Base-by-base conservation (phyloP, 2,888 invertebrate genomes). In the Gryllus longicercus region DNA sequence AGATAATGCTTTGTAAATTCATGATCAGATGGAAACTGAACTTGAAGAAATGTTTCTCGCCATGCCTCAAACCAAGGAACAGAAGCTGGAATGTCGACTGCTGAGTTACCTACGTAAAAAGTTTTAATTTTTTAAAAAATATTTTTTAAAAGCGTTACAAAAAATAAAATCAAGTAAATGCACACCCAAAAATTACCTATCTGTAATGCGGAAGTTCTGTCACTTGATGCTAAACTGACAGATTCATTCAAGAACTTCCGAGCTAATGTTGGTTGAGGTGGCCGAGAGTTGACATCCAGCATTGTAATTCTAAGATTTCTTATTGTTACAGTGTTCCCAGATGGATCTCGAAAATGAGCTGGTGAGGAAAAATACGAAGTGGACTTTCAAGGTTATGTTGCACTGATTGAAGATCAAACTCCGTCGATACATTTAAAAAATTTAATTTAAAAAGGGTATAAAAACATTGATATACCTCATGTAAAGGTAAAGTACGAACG, bases 31-130 rank as follows among this genome's bases (percentile, higher is more conserved):
- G 95, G 95, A 86, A 94, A 95, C 86, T 96, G 93, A 81, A 96
- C 93, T 85, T 94, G 92, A 76, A 97, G 89, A 87, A 98, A 98
- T 50, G 94, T 94, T 84, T 97, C 96, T 84, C 97, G 91, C 96
- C 97, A 99, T 14, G 94, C 92, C 87, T 98, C 97, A 89, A 95
- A 99, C 98, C 99, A 99, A 18, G 96, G 94, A 79, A 96, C 95
- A 14, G 92, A 90, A 74, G 91, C 88, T 51, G 96, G 95, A 84
- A 95, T 89, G 84, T 93, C 91, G 82, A 95, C 87, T 84, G 90
- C 90, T 81, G 90, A 88, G 76, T 89, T 86, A 81, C 86, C 90
- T 84, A 80, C 5, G 8, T 38, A 8, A 0, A 8, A 77, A 78
- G 14, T 63, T n/a, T 51, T 77, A 8, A 5, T 8, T 8, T 8